These are phyloP conservation scores for Myoxocephalus aenaeus DNA, from an alignment of 2,797 vertebrate genomes.

Conservation along the genomic window DNA sequence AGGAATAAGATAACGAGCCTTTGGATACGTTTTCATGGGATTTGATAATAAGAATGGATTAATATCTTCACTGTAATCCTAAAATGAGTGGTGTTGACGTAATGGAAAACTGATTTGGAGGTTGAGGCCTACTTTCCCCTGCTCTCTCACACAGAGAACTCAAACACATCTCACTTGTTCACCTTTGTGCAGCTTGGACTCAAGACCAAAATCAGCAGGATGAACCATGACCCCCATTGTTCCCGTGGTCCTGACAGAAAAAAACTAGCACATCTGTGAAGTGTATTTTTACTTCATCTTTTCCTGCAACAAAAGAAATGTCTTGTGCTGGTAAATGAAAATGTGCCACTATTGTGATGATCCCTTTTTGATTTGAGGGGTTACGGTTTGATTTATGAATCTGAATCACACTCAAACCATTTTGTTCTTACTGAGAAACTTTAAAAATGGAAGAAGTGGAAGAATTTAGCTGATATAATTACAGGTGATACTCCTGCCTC, in stretches of 20 bases:
- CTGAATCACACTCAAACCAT: neutral
- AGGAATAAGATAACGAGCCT: no score
- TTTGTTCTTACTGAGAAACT: neutral
- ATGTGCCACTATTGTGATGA: neutral
- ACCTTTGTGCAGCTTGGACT: no score
- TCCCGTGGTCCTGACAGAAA: neutral
- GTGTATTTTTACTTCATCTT: neutral
- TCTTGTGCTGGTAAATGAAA: neutral
- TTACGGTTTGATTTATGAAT: neutral
- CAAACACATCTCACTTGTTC: no score
- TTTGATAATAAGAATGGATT: no score
- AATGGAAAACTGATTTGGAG: no score
- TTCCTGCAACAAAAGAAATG: neutral
- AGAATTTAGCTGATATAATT: neutral
- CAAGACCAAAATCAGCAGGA: neutral
- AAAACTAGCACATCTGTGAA: neutral
- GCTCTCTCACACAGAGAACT: no score
- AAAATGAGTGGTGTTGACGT: no score
- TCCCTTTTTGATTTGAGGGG: neutral
- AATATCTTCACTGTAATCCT: no score
- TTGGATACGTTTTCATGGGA: no score
- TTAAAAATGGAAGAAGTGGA: neutral
- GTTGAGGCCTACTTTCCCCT: no score
- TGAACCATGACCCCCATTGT: no score
- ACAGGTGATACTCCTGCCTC: neutral